Evolutionary conservation across 2,888 invertebrate species (phyloP), one percentile per base, ranked within the genome.

Genomic region (Agrotis puta): DNA sequence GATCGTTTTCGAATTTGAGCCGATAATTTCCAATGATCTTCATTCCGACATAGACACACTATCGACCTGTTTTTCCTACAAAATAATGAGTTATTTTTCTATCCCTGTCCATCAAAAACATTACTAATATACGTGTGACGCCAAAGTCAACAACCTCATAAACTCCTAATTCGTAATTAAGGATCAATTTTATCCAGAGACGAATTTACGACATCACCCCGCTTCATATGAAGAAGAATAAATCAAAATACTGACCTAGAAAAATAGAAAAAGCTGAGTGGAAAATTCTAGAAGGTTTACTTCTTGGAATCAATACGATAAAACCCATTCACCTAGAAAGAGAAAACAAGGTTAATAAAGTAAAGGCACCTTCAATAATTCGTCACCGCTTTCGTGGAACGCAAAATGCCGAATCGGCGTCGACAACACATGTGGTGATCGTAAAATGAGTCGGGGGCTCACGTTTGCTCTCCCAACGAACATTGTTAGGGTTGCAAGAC

Each of bases 311-410:
- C 77, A 48, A 78, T 78, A 75, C 51, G 27, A 75, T 80, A 79
- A 82, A 84, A 77, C 24, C 70, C 61, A 76, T 76, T 76, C 70
- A 77, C 64, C 64, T 79, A 64, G 79, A 85, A 82, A 77, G 67
- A 69, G 76, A 78, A 84, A 87, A 88, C 84, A 85, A 87, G 82
- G 77, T 83, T 84, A 85, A 81, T 85, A 85, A 82, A 82, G 59
- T 64, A 85, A 84, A 83, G 85, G 85, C 79, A 88, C 87, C 86
- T 88, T 84, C 83, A 85, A 88, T 87, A 87, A 86, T 86, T 82
- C 83, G 84, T 86, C 79, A 86, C 76, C 57, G 67, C 71, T 74
- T 72, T 66, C 73, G 74, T 79, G 20, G 70, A 66, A 75, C 64
- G 58, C 70, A 70, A 70, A 81, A 72, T 75, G 86, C 85, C 79